These are phyloP conservation scores for Noctilio leporinus DNA, from an alignment of 2,113 vertebrate species.

Conservation along the genomic window DNA sequence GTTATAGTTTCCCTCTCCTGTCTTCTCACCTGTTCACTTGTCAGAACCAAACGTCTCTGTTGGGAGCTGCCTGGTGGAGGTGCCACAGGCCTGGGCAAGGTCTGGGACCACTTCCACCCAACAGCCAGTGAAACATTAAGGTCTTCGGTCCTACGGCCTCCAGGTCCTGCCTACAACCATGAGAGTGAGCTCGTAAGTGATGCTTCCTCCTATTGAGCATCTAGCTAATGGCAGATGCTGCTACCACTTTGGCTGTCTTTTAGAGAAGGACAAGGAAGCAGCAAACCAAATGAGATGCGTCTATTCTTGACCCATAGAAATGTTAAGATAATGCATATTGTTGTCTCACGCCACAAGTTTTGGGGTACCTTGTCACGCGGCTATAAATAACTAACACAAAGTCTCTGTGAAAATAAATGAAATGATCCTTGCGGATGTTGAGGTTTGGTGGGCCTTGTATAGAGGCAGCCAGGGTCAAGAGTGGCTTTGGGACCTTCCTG, in stretches of 20 bases:
- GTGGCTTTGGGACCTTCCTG: background rate
- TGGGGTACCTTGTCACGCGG: background rate
- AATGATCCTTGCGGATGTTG: background rate
- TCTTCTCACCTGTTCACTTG: background rate
- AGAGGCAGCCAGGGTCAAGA: background rate
- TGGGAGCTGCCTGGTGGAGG: too few relatives aligned
- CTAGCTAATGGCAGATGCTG: background rate
- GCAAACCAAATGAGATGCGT: background rate
- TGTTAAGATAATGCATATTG: too few relatives aligned
- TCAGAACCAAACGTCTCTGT: too few relatives aligned
- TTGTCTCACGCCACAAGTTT: background rate
- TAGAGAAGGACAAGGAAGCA: background rate
- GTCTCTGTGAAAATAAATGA: background rate
- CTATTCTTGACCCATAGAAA: background rate
- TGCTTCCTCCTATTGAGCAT: rapidly evolving
- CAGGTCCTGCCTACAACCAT: rapidly evolving
- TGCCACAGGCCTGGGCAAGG: background rate
- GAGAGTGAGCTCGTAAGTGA: too few relatives aligned
- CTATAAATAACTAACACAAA: background rate
- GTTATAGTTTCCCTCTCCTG: rapidly evolving
- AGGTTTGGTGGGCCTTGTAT: background rate
- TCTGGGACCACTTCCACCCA: too few relatives aligned
- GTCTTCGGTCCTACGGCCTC: background rate
- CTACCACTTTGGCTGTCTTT: rapidly evolving
- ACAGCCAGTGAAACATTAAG: background rate